Evolutionary conservation across 1,140 invertebrate species (phyloP).

Genomic region (Dolichoris vasculosae): DNA sequence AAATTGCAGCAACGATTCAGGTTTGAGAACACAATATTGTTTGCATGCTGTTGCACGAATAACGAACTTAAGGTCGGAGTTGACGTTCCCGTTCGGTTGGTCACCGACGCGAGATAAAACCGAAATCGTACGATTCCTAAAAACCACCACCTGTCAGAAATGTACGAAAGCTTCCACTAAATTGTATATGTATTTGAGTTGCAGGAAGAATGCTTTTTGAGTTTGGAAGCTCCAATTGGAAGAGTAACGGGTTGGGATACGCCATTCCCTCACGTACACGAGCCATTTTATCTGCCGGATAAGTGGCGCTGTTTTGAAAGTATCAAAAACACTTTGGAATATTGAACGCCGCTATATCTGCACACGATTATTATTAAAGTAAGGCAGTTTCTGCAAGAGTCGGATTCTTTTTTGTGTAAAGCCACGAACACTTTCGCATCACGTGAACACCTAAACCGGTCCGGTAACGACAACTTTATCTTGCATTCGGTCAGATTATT

Average conservation of each 20-base stretch:
- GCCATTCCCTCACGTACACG: constrained; percentile 97
- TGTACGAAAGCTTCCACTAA: background rate
- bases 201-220: constrained; percentile 94
- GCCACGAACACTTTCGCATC: constrained; percentile 45
- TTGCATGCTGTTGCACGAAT: background rate
- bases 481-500: constrained; percentile 28
- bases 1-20: constrained; percentile 95
- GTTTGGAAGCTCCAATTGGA: constrained; percentile 93
- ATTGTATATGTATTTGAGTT: constrained; percentile 28
- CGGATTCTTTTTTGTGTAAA: constrained; percentile 33
- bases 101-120: no score
- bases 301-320: constrained; percentile 93
- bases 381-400: constrained; percentile 39
- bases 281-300: constrained; percentile 96
- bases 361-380: constrained; percentile 39
- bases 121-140: no score
- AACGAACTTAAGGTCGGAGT: no score
- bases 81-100: background rate
- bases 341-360: constrained; percentile 70
- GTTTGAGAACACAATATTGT: constrained; percentile 72
- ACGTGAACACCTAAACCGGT: constrained; percentile 51
- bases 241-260: constrained; percentile 98
- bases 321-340: constrained; percentile 85
- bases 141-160: no score
- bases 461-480: constrained; percentile 50